These are phyloP conservation scores for Stramonita haemastoma DNA, from an alignment of 2,888 invertebrate species.

Conservation along the genomic window DNA sequence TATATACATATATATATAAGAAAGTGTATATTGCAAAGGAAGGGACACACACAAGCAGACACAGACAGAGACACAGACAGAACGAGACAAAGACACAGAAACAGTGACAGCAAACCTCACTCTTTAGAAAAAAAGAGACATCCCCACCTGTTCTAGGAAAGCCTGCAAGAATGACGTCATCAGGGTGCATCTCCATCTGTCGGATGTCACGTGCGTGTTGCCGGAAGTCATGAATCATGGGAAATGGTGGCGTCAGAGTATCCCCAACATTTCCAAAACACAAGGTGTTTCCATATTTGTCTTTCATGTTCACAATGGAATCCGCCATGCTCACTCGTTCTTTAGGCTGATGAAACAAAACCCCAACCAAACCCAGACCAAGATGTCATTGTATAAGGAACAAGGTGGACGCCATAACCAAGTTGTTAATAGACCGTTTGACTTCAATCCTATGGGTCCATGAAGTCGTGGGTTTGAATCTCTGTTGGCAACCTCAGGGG, in stretches of 20 bases:
- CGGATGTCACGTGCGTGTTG: constrained; percentile 31
- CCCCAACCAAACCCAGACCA: not conserved
- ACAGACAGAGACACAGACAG: too few relatives aligned
- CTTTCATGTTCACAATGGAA: not conserved
- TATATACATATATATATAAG: too few relatives aligned
- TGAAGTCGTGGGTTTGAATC: not conserved
- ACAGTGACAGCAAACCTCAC: too few relatives aligned
- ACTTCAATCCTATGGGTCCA: not conserved
- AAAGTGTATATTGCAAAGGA: too few relatives aligned
- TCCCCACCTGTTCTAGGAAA: constrained; percentile 38
- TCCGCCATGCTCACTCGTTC: not conserved
- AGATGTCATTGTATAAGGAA: not conserved
- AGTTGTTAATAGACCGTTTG: not conserved
- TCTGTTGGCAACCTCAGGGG: not conserved
- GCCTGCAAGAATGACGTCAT: constrained; percentile 39
- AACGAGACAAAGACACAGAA: too few relatives aligned
- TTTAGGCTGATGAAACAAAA: not conserved
- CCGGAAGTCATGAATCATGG: constrained; percentile 14
- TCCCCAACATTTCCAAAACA: constrained; percentile 6
- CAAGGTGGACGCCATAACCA: not conserved
- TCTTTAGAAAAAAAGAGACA: not conserved
- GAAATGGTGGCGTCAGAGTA: not conserved
- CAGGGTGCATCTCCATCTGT: constrained; percentile 25
- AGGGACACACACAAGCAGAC: too few relatives aligned
- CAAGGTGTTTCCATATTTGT: constrained; percentile 28